Conservation (phyloP, 2,888 invertebrate species). For the Crocallis elinguaria region DNA sequence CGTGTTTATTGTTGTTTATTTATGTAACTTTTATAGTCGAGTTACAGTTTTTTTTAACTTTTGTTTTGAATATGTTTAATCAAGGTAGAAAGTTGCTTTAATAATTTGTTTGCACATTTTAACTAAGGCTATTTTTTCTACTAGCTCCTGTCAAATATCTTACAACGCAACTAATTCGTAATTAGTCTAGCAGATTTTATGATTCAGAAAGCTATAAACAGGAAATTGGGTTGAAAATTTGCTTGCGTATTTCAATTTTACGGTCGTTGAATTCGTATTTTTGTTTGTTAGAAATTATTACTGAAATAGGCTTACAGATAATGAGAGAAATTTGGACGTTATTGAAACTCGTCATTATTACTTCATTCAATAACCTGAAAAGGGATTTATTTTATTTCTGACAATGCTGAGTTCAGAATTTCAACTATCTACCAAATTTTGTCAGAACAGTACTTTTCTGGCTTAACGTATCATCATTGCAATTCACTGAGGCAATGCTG, state of each 20-base stretch:
- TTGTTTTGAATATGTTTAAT: too few relatives aligned
- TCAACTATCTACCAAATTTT: too few relatives aligned
- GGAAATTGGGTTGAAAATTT: conserved; percentile 20
- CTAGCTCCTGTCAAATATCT: conserved; percentile 12
- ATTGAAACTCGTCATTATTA: neutral
- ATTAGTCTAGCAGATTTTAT: conserved; percentile 23
- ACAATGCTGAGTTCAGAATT: too few relatives aligned
- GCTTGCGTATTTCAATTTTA: conserved; percentile 17
- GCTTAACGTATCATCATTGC: too few relatives aligned
- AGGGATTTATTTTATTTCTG: too few relatives aligned
- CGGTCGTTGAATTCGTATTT: neutral
- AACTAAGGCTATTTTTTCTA: neutral
- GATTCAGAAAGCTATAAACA: conserved; percentile 22
- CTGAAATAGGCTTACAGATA: too few relatives aligned
- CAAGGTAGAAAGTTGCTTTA: neutral
- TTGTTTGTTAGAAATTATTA: neutral
- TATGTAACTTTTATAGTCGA: too few relatives aligned
- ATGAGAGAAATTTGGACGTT: too few relatives aligned
- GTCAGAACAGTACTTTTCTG: too few relatives aligned
- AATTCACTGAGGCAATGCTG: too few relatives aligned
- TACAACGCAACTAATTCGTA: conserved; percentile 19
- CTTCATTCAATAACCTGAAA: neutral
- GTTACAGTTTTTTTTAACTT: too few relatives aligned
- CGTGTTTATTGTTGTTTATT: too few relatives aligned
- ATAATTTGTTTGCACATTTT: neutral